Conservation (phyloP, 2,113 vertebrate genomes). For the Cryptomyrus ogoouensis region DNA sequence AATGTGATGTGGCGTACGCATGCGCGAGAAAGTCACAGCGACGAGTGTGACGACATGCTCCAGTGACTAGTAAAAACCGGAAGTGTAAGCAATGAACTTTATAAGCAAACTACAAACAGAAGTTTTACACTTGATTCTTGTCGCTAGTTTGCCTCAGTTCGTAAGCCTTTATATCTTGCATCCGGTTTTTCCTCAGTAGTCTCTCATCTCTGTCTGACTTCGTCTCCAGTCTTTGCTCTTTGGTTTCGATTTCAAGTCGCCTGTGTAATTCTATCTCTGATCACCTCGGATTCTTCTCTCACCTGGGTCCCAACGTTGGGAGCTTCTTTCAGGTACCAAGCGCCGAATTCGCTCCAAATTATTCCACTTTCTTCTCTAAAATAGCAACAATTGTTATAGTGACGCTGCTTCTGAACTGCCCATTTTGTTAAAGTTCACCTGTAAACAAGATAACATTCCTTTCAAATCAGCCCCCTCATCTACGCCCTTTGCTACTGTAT, state of each 20-base stretch:
- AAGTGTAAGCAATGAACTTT: neutral
- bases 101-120: neutral
- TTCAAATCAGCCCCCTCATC: neutral
- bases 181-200: neutral
- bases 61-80: neutral
- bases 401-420: neutral
- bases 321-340: neutral
- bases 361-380: neutral
- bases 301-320: neutral
- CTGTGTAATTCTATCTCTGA: neutral
- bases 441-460: neutral
- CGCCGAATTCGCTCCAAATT: too few species aligned
- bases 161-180: neutral
- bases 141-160: neutral
- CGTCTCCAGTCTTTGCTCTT: neutral
- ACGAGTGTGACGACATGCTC: neutral
- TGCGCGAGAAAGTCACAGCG: neutral
- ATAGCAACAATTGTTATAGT: neutral
- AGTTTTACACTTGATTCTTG: neutral
- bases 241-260: neutral
- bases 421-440: neutral
- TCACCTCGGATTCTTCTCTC: neutral
- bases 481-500: neutral
- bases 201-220: neutral
- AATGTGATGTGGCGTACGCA: neutral